Evolutionary conservation across 2,797 vertebrate species (phyloP), one percentile per base, ranked within the genome.

Genomic region (Danio tinwini): DNA sequence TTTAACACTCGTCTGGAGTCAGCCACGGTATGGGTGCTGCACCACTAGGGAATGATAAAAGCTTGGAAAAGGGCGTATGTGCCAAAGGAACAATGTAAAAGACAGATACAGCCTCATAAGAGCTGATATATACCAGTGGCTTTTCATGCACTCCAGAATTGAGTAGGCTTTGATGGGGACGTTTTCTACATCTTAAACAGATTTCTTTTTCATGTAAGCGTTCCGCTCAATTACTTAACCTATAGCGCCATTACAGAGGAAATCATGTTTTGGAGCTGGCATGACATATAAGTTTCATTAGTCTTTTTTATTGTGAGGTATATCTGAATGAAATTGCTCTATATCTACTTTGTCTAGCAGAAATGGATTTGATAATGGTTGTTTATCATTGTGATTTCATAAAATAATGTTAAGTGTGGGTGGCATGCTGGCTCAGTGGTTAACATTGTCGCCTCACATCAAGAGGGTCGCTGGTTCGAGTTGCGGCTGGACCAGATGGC

Each of bases 1-100:
- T 87, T 85, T 84, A 87, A 80, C 67, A 62, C 79, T 71, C 44
- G 53, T 71, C 72, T 70, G 85, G 75, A 85, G 74, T 59, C 65
- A 3, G 11, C 29, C 70, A 74, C 39, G 21, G 59, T n/a, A 73
- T 64, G 82, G 80, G 82, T 74, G 80, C 77, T 65, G 74, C 42
- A 4, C 45, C 45, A 61, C 53, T 52, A 8, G 65, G 70, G 78
- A 76, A 81, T 47, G 50, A 78, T 82, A 74, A 69, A 73, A 82
- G 78, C 63, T 71, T 45, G 65, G 39, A 62, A 75, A 73, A 37
- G 59, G 29, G 78, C 12, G 39, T 52, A 50, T 12, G 53, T 61
- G 62, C 81, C 61, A 63, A 63, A 69, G 47, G 56, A 74, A 74
- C 72, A 71, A 82, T 70, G 79, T 74, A 65, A 80, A 84, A 81